phyloP scores from a whole-genome alignment of 2,888 invertebrate genomes.

The Chrysolina americana region DNA sequence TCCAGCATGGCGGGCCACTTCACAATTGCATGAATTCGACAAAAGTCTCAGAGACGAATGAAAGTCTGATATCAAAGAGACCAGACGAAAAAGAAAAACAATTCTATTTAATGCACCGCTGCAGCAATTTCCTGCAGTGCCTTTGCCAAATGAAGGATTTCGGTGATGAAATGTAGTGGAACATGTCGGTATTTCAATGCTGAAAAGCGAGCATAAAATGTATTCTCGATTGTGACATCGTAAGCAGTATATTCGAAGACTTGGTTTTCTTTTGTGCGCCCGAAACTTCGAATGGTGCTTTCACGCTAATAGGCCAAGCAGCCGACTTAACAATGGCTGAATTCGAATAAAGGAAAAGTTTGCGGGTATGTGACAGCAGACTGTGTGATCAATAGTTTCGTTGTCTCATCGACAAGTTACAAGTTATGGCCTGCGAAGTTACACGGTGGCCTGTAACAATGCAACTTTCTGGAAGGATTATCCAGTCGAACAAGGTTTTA shows the following conservation, averaged over 20 bases:
- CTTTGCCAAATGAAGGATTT: constrained; percentile 25
- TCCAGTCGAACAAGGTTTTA: too few species aligned
- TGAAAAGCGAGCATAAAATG: constrained; percentile 25
- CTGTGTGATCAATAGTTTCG: constrained; percentile 13
- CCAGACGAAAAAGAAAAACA: constrained; percentile 6
- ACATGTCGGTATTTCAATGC: constrained; percentile 24
- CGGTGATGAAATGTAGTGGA: constrained; percentile 27
- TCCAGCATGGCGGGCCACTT: background rate
- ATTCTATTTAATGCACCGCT: constrained; percentile 20
- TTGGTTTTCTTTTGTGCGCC: constrained; percentile 8
- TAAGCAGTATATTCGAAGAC: constrained; percentile 25
- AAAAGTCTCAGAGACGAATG: constrained; percentile 12
- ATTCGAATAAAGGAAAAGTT: constrained; percentile 20
- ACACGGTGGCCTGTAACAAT: background rate
- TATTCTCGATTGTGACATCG: constrained; percentile 27
- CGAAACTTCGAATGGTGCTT: constrained; percentile 20
- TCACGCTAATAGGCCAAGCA: constrained; percentile 25
- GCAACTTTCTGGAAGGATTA: too few species aligned
- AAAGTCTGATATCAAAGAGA: constrained; percentile 4
- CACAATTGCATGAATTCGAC: constrained; percentile 1
- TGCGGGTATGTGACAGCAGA: constrained; percentile 16
- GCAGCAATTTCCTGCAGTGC: constrained; percentile 22
- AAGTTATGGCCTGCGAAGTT: background rate
- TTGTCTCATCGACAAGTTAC: constrained; percentile 9
- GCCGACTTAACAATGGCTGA: constrained; percentile 9